Evolutionary conservation across 2,113 vertebrate genomes (phyloP).

Genomic region (Erythrocebus patas): DNA sequence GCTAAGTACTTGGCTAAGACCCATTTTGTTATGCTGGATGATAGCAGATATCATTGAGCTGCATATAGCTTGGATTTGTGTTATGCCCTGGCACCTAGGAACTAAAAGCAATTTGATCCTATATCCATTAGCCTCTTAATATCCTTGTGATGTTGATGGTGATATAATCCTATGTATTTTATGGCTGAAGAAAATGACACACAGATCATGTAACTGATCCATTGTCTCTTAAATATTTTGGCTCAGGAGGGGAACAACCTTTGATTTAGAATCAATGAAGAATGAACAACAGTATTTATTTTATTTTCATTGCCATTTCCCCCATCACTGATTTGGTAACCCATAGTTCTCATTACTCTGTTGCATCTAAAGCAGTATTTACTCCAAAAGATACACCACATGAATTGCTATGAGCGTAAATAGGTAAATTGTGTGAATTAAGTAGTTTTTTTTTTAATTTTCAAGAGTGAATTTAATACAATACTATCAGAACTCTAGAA

Average conservation of each 20-base stretch:
- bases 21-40: neutral
- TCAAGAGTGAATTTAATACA: neutral
- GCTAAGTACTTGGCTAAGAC: neutral
- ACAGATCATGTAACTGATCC: neutral
- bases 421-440: neutral
- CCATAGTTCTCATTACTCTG: neutral
- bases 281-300: neutral
- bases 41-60: neutral
- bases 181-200: neutral
- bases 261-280: neutral
- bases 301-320: neutral
- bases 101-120: neutral
- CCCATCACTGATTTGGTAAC: neutral
- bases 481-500: neutral
- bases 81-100: neutral
- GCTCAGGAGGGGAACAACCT: neutral
- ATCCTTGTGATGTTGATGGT: neutral
- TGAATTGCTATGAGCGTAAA: neutral
- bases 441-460: neutral
- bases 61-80: neutral
- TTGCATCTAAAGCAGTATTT: neutral
- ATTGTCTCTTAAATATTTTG: neutral
- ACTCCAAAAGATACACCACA: neutral
- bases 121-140: neutral
- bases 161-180: neutral